A percentile compares a stretch with the other conserved stretches of the same genome.
These are phyloP conservation scores for Spilarctia lutea DNA, from an alignment of 2,888 invertebrate species.

Conservation along the genomic window DNA sequence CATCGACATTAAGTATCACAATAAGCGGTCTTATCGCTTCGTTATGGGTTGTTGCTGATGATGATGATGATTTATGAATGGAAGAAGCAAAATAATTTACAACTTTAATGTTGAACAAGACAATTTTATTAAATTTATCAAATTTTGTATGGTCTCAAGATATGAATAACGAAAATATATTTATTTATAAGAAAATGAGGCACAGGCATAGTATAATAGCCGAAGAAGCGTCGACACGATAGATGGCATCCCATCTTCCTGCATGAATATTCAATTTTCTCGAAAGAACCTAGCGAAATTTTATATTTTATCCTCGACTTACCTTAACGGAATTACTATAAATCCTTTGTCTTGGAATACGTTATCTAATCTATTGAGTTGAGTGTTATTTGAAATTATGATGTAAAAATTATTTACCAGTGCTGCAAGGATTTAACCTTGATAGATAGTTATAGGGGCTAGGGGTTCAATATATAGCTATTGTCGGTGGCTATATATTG, in stretches of 20 bases:
- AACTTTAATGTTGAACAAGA: not conserved
- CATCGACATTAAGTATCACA: no score
- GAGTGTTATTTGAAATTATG: slow-evolving; percentile 1
- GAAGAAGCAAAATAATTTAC: not conserved
- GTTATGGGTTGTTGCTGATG: no score
- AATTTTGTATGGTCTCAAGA: not conserved
- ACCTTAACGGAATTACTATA: slow-evolving; percentile 19
- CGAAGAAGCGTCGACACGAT: slow-evolving; percentile 46
- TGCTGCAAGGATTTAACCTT: no score
- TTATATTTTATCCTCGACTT: slow-evolving; percentile 46
- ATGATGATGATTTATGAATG: no score
- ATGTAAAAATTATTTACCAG: no score
- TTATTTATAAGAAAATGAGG: slow-evolving; percentile 22
- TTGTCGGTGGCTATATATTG: no score
- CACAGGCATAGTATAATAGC: slow-evolving; percentile 33
- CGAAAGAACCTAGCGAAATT: slow-evolving; percentile 62
- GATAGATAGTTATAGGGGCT: no score
- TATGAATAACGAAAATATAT: slow-evolving; percentile 4
- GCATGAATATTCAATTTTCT: slow-evolving; percentile 74
- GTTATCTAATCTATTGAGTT: slow-evolving; percentile 8
- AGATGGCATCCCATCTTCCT: slow-evolving; percentile 51
- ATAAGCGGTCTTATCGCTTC: no score
- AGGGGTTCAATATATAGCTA: no score
- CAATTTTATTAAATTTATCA: not conserved
- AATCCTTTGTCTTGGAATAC: slow-evolving; percentile 17